Evolutionary conservation across 2,797 vertebrate genomes (phyloP).

Genomic region (Diplodus sargus): DNA sequence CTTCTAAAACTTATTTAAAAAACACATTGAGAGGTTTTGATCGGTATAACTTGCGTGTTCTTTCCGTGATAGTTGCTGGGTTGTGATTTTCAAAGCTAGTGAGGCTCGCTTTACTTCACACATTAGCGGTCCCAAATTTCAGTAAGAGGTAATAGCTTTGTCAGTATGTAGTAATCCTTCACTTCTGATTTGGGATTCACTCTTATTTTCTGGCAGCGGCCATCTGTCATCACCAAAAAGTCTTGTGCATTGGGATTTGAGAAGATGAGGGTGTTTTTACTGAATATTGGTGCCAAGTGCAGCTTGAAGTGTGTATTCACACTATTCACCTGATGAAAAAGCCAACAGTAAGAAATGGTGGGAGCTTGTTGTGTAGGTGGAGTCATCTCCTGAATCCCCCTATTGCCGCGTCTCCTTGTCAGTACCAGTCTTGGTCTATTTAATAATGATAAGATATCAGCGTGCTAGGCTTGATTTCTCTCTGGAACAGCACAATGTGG

Average conservation of each 20-base stretch:
- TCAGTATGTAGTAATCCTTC: slow-evolving; percentile 8
- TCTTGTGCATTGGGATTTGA: background rate
- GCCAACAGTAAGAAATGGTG: slow-evolving; percentile 10
- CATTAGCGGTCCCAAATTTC: background rate
- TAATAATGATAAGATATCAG: slow-evolving; percentile 56
- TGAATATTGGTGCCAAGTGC: background rate
- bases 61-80: background rate
- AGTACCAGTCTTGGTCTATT: slow-evolving; percentile 42
- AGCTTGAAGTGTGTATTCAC: background rate
- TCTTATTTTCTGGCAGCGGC: slow-evolving; percentile 16
- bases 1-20: background rate
- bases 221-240: slow-evolving; percentile 34
- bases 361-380: slow-evolving; percentile 25
- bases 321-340: slow-evolving; percentile 1
- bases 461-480: slow-evolving; percentile 27
- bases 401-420: slow-evolving; percentile 38
- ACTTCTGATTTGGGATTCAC: slow-evolving; percentile 8
- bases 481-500: slow-evolving; percentile 26
- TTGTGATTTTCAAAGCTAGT: background rate
- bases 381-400: slow-evolving; percentile 2
- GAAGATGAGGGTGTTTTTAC: background rate
- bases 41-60: background rate
- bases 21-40: background rate
- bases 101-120: background rate
- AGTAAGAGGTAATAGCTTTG: slow-evolving; percentile 6